A percentile compares a stretch with the other conserved stretches of the same genome.
phyloP scores from a whole-genome alignment of 2,888 invertebrate genomes.

The Strigamia crassipes region DNA sequence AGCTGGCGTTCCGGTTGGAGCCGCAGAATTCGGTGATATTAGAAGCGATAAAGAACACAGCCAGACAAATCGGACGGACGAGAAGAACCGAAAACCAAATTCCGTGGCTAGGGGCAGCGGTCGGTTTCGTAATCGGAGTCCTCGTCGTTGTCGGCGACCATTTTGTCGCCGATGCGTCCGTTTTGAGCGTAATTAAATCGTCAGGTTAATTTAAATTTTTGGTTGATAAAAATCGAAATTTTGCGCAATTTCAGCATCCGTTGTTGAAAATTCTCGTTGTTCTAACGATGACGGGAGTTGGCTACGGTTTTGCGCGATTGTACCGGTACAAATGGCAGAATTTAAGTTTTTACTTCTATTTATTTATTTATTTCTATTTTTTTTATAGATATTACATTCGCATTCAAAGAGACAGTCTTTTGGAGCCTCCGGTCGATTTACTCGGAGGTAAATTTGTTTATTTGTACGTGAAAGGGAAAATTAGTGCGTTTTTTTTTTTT shows the following conservation, averaged over 20 bases:
- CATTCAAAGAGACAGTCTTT: conserved; percentile 63
- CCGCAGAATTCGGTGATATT: conserved; percentile 68
- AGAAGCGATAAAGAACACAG: conserved; percentile 67
- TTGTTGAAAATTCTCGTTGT: conserved; percentile 73
- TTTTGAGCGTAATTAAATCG: conserved; percentile 64
- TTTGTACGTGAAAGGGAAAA: neutral
- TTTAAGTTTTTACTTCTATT: neutral
- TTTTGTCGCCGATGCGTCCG: conserved; percentile 68
- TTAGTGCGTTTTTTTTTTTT: neutral
- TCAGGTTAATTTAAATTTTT: neutral
- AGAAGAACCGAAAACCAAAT: conserved; percentile 69
- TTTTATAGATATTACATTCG: conserved; percentile 64
- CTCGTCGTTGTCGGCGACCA: conserved; percentile 72
- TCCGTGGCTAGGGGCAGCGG: conserved; percentile 75
- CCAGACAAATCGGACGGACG: conserved; percentile 64
- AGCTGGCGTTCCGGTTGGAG: conserved; percentile 29
- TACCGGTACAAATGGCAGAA: neutral
- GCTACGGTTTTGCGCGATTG: conserved; percentile 69
- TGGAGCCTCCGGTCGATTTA: conserved; percentile 64
- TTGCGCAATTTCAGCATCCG: conserved; percentile 67
- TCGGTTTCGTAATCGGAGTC: conserved; percentile 73
- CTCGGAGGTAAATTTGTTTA: conserved; percentile 54
- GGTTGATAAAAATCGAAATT: conserved; percentile 56
- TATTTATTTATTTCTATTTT: neutral
- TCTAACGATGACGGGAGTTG: conserved; percentile 69